phyloP scores from a whole-genome alignment of 2,113 vertebrate genomes.

The Sterna hirundo region DNA sequence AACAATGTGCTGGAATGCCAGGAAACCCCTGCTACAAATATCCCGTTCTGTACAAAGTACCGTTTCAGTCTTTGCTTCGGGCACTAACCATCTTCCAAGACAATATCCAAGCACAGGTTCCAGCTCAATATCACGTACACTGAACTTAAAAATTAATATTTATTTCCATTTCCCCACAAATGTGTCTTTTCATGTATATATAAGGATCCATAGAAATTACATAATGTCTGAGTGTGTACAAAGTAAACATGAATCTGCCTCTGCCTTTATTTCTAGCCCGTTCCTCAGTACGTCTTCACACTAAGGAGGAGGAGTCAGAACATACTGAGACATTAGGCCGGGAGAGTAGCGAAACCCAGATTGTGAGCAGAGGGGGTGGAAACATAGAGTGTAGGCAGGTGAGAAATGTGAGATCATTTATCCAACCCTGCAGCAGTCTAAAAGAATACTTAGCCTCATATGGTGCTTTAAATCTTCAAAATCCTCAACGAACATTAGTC shows the following conservation, averaged over 20 bases:
- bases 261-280: constrained; percentile 29
- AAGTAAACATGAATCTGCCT: constrained; percentile 30
- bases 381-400: constrained; percentile 58
- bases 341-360: constrained; percentile 57
- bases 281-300: constrained; percentile 14
- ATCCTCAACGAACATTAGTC: constrained; percentile 21
- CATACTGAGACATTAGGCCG: constrained; percentile 60
- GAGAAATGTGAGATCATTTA: constrained; percentile 71
- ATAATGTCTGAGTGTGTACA: not conserved
- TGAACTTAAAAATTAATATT: not conserved
- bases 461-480: constrained; percentile 50
- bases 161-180: not conserved
- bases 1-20: not conserved
- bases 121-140: not conserved
- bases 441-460: constrained; percentile 63
- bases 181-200: not conserved
- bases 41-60: not conserved
- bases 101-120: not conserved
- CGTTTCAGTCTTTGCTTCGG: not conserved
- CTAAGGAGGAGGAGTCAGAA: constrained; percentile 52
- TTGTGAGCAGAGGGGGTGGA: constrained; percentile 64
- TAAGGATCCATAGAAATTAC: not conserved
- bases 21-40: not conserved
- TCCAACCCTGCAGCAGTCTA: constrained; percentile 53
- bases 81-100: not conserved